Evolutionary conservation across 2,797 vertebrate genomes (phyloP).

Genomic region (Taeniopygia guttata): DNA sequence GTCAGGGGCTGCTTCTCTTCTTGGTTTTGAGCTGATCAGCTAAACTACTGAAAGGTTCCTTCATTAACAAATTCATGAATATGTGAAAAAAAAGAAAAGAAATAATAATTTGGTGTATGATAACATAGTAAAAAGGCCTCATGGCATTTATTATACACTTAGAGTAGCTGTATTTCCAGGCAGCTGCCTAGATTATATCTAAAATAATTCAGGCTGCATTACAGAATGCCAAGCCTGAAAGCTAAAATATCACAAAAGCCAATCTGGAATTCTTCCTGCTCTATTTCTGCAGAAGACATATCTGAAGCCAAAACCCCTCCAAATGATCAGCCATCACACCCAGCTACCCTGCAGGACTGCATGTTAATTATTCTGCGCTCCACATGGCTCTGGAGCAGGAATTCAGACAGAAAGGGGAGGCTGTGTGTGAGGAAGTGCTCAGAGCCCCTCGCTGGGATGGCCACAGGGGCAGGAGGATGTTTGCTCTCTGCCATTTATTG

Average conservation of each 20-base stretch:
- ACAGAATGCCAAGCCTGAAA: neutral
- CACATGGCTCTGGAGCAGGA: neutral
- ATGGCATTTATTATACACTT: neutral
- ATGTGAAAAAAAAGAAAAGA: neutral
- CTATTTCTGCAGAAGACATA: neutral
- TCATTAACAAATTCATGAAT: neutral
- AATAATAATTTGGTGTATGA: neutral
- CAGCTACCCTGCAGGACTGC: neutral
- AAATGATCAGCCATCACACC: neutral
- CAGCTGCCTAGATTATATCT: neutral
- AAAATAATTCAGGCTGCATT: neutral
- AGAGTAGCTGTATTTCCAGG: neutral
- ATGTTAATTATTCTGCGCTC: neutral
- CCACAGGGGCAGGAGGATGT: neutral
- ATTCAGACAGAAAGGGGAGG: neutral
- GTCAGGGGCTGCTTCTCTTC: slow-evolving; percentile 1
- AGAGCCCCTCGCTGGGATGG: rapidly evolving
- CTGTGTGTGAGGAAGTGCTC: neutral
- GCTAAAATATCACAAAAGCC: neutral
- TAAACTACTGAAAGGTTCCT: slow-evolving; percentile 26
- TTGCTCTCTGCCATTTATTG: neutral
- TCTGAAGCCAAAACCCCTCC: neutral
- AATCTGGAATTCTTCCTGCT: neutral
- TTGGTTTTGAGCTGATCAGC: slow-evolving; percentile 28
- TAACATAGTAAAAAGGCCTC: neutral